These are phyloP conservation scores for Acanthisitta chloris DNA, from an alignment of 2,113 vertebrate species.

Conservation along the genomic window DNA sequence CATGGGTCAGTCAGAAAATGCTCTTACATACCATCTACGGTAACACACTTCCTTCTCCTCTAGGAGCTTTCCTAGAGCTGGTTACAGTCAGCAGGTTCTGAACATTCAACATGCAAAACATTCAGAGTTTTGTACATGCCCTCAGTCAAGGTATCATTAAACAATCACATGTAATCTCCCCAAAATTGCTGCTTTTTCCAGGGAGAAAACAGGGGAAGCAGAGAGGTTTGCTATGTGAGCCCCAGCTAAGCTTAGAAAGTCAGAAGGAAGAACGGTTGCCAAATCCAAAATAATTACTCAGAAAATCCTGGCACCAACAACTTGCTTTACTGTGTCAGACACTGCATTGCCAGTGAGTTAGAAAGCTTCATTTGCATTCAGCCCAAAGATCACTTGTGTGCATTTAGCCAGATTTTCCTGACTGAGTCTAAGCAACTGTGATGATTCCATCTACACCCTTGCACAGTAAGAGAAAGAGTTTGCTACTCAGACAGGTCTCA, in stretches of 20 bases:
- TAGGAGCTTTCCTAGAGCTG: neutral
- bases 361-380: neutral
- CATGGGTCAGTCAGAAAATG: neutral
- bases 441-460: neutral
- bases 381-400: neutral
- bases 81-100: neutral
- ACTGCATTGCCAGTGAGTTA: neutral
- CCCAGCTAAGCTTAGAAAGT: neutral
- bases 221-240: neutral
- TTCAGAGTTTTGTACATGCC: neutral
- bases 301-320: neutral
- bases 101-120: neutral
- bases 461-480: neutral
- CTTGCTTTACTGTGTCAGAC: neutral
- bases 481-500: neutral
- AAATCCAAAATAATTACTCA: neutral
- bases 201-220: neutral
- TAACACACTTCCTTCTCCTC: neutral
- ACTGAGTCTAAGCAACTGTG: neutral
- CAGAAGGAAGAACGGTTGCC: neutral
- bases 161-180: neutral
- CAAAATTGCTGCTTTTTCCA: neutral
- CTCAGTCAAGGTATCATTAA: neutral
- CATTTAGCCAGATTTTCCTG: constrained; percentile 1
- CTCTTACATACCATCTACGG: neutral